phyloP scores from a whole-genome alignment of 2,113 vertebrate genomes.

The Tragelaphus buxtoni region DNA sequence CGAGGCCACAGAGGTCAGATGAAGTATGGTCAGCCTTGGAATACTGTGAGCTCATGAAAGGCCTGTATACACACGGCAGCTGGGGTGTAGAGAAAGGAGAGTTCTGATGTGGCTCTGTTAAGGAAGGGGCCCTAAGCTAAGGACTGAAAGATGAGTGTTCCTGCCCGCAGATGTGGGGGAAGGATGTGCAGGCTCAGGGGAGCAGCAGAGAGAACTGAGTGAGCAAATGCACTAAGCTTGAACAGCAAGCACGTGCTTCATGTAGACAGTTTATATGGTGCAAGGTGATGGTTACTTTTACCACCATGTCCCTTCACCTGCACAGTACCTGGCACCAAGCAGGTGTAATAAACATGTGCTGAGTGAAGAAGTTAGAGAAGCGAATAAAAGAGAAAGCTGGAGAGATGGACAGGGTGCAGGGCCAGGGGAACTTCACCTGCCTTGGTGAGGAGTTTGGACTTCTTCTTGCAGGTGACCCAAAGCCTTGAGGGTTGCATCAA shows the following conservation, averaged over 20 bases:
- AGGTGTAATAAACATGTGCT: background rate
- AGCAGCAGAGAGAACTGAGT: background rate
- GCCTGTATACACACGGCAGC: fast-evolving
- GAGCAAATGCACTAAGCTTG: background rate
- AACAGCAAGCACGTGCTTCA: background rate
- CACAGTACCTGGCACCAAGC: background rate
- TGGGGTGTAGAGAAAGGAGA: background rate
- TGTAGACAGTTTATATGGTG: background rate
- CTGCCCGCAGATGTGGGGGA: background rate
- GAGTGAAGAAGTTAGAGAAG: background rate
- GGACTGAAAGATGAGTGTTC: background rate
- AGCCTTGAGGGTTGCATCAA: background rate
- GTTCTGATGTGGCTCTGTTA: background rate
- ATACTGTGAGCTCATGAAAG: background rate
- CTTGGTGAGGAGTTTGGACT: background rate
- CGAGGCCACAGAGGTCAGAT: background rate
- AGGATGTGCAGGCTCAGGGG: background rate
- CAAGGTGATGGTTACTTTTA: background rate
- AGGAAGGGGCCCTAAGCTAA: background rate
- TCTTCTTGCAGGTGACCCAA: background rate
- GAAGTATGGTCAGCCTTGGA: fast-evolving
- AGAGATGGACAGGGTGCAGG: background rate
- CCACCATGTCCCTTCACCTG: background rate
- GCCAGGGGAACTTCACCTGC: background rate
- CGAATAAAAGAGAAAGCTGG: background rate